Percentiles rank a stretch among this genome's conserved stretches.
Evolutionary conservation across 2,113 vertebrate genomes (phyloP).

Genomic region (Pimephales promelas): DNA sequence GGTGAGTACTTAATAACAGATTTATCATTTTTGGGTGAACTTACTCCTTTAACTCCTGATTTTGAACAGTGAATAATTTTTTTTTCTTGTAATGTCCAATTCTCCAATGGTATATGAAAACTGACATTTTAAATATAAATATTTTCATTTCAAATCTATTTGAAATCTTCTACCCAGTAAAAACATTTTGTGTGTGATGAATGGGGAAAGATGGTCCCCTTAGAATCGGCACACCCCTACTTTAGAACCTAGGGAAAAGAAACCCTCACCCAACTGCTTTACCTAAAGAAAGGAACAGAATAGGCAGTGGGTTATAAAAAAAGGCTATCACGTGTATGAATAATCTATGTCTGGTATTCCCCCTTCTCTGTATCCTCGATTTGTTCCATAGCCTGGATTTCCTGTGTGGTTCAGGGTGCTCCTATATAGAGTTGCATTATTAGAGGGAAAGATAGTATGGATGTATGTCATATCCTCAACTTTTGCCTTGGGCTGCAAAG

Average conservation of each 20-base stretch:
- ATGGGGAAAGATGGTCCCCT: background rate
- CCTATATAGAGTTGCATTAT: slow-evolving; percentile 86
- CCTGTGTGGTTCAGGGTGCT: slow-evolving; percentile 66
- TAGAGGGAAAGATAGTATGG: slow-evolving; percentile 92
- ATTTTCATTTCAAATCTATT: background rate
- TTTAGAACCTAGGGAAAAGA: slow-evolving; percentile 72
- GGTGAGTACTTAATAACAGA: no score
- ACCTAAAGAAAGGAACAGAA: slow-evolving; percentile 61
- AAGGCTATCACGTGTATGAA: slow-evolving; percentile 84
- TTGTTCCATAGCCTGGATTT: slow-evolving; percentile 81
- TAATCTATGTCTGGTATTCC: slow-evolving; percentile 91
- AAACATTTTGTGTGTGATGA: background rate
- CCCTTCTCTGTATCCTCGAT: slow-evolving; percentile 87
- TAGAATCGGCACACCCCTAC: slow-evolving; percentile 60
- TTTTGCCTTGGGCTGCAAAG: slow-evolving; percentile 78
- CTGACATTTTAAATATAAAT: slow-evolving; percentile 8
- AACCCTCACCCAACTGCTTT: slow-evolving; percentile 61
- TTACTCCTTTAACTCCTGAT: background rate
- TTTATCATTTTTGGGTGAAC: no score
- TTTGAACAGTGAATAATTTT: background rate
- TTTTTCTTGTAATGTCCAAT: background rate
- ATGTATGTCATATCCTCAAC: slow-evolving; percentile 87
- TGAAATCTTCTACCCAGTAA: background rate
- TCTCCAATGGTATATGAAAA: background rate
- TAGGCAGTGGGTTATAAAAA: slow-evolving; percentile 34